Evolutionary conservation across 1,140 invertebrate species (phyloP).

Genomic region (Drosophila willistoni): DNA sequence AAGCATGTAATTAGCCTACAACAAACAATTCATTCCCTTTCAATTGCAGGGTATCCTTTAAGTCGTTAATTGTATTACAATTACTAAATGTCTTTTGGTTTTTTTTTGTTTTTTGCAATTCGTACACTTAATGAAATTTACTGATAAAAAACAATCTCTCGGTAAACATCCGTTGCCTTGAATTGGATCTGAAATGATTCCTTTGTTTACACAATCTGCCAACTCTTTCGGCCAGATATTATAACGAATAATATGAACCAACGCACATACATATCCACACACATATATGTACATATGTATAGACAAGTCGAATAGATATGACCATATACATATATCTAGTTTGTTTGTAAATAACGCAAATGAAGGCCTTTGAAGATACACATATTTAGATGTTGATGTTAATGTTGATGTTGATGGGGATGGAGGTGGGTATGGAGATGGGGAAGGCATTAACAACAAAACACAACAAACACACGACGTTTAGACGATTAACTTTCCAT

Average conservation of each 20-base stretch:
- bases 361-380: slow-evolving; percentile 58
- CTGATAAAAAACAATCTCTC: slow-evolving; percentile 48
- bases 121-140: slow-evolving; percentile 56
- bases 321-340: slow-evolving; percentile 30
- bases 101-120: slow-evolving; percentile 34
- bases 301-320: slow-evolving; percentile 25
- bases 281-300: not conserved
- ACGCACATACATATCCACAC: slow-evolving; percentile 14
- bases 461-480: not conserved
- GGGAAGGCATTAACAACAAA: too few relatives aligned
- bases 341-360: slow-evolving; percentile 71
- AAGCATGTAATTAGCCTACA: too few relatives aligned
- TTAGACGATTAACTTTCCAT: slow-evolving; percentile 58
- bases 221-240: slow-evolving; percentile 26
- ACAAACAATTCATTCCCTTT: too few relatives aligned
- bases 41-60: not conserved
- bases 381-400: slow-evolving; percentile 20
- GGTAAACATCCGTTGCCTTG: slow-evolving; percentile 67
- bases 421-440: not conserved
- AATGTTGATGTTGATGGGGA: not conserved
- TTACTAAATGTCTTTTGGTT: slow-evolving; percentile 33
- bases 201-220: slow-evolving; percentile 60
- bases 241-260: slow-evolving; percentile 36
- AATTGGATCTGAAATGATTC: slow-evolving; percentile 65
- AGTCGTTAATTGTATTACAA: not conserved